These are phyloP conservation scores for Hemiscyllium ocellatum DNA, from an alignment of 2,113 vertebrate genomes.

Conservation along the genomic window DNA sequence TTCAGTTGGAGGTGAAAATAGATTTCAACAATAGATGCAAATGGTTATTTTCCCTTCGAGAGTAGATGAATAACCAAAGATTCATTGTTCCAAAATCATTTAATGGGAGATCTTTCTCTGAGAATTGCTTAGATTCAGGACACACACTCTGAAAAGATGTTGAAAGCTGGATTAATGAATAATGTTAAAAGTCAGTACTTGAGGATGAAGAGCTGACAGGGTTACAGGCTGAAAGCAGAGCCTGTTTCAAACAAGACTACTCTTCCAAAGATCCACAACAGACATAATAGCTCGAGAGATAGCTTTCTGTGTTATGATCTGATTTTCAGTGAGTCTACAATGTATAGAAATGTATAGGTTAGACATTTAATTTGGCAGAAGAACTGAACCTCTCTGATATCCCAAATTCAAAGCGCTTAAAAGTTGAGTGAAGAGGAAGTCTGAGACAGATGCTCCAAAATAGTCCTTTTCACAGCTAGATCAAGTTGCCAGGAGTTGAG, in stretches of 20 bases:
- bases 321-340: no score
- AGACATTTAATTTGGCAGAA: neutral
- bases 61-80: neutral
- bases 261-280: no score
- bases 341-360: no score
- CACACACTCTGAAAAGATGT: no score
- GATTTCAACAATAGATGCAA: neutral
- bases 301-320: no score
- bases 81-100: neutral
- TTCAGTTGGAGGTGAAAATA: neutral
- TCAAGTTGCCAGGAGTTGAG: neutral
- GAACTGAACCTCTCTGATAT: neutral
- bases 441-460: neutral
- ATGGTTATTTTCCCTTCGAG: neutral
- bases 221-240: no score
- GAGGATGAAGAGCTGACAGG: no score
- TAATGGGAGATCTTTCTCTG: neutral
- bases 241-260: no score
- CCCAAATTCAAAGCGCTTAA: neutral
- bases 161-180: no score
- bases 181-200: no score
- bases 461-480: neutral
- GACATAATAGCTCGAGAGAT: no score
- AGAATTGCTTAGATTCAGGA: neutral
- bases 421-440: neutral